These are phyloP conservation scores for Gallirallus australis DNA, from an alignment of 2,797 vertebrate species.

Conservation along the genomic window DNA sequence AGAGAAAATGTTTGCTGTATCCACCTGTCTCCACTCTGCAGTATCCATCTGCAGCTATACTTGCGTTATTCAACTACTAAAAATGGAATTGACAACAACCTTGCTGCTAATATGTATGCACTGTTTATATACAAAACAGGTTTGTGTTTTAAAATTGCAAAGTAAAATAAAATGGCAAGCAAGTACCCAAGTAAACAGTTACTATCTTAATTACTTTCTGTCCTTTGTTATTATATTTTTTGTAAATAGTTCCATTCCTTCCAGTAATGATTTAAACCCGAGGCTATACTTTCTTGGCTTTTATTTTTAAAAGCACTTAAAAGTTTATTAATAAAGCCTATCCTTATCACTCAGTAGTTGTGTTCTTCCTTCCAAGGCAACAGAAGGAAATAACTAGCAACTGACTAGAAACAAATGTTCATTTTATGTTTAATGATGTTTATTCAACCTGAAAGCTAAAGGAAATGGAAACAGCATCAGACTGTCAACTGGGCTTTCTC, in stretches of 20 bases:
- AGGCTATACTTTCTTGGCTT: neutral
- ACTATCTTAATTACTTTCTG: neutral
- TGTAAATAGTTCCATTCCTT: neutral
- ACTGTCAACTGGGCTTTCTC: neutral
- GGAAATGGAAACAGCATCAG: neutral
- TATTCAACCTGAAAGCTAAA: conserved; percentile 25
- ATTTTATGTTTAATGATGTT: neutral
- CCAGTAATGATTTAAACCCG: neutral
- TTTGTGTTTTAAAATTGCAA: neutral
- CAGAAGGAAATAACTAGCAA: conserved; percentile 54
- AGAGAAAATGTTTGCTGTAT: neutral
- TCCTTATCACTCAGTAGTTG: neutral
- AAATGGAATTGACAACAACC: neutral
- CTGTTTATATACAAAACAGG: neutral
- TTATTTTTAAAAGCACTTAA: neutral
- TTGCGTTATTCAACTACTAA: neutral
- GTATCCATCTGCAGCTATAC: neutral
- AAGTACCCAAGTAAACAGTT: neutral
- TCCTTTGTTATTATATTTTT: neutral
- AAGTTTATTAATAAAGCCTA: neutral
- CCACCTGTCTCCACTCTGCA: neutral
- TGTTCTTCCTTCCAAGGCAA: conserved; percentile 7
- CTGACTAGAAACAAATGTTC: conserved; percentile 56
- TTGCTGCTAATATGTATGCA: neutral
- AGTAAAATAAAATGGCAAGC: neutral